Evolutionary conservation across 2,113 vertebrate genomes (phyloP).

Genomic region (Brachyhypopomus occidentalis): DNA sequence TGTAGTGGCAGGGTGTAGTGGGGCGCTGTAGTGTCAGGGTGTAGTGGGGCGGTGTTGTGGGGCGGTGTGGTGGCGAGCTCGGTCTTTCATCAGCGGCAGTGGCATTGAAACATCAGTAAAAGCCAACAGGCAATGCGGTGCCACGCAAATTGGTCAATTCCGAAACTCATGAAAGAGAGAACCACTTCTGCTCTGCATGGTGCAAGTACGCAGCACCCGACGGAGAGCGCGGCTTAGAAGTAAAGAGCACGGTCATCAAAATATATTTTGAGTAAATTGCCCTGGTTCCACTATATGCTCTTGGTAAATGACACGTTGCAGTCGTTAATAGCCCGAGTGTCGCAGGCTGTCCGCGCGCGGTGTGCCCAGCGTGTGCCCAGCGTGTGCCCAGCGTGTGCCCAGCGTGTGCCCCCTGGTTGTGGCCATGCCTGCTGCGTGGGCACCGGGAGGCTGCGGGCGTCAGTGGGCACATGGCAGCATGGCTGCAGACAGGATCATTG

Average conservation of each 20-base stretch:
- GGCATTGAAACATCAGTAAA: not conserved
- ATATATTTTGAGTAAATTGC: not conserved
- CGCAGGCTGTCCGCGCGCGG: not conserved
- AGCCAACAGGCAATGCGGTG: not conserved
- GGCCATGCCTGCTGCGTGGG: constrained; percentile 16
- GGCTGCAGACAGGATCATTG: constrained; percentile 50
- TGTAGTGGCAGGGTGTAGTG: no score
- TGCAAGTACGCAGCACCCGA: not conserved
- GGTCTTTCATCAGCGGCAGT: not conserved
- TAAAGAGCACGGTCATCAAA: not conserved
- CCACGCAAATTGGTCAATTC: not conserved
- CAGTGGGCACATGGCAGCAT: constrained; percentile 37
- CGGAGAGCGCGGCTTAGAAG: not conserved
- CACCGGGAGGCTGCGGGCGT: constrained; percentile 38
- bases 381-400: constrained; percentile 14
- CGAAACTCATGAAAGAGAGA: not conserved
- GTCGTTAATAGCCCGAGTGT: constrained; percentile 18
- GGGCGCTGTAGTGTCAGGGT: no score
- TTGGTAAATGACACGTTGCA: constrained; percentile 26
- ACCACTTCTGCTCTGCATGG: not conserved
- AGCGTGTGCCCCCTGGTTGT: not conserved
- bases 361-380: constrained; percentile 1
- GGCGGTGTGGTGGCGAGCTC: no score
- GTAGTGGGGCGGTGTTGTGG: no score
- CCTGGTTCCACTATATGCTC: not conserved